Conservation (phyloP, 30 jellyfish, hydroid and myxozoan species). For the Aurelia aurita complex sp. Pacific region DNA sequence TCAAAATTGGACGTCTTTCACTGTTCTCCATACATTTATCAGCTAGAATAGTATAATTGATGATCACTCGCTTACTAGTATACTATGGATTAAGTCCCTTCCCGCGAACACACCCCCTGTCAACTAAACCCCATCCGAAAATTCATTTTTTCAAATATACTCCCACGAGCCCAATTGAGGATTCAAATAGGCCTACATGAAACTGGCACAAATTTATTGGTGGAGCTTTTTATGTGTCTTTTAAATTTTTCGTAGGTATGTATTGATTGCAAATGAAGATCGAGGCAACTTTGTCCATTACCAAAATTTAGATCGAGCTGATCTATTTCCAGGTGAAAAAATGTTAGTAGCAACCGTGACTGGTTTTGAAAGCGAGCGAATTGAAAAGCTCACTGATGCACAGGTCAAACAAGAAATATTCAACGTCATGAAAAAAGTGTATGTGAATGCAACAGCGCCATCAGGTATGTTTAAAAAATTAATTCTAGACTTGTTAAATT, state of each 20-base stretch:
- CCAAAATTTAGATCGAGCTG: conserved; percentile 57
- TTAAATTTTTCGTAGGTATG: conserved; percentile 10
- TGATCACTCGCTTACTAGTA: no score
- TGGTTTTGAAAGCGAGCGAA: conserved; percentile 50
- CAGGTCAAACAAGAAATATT: conserved; percentile 47
- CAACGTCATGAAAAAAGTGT: conserved; percentile 45
- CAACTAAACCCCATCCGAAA: no score
- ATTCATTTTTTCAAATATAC: no score
- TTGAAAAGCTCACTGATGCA: conserved; percentile 45
- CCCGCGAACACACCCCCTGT: no score
- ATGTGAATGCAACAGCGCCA: conserved; percentile 48
- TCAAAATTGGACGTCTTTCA: no score
- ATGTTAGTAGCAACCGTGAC: conserved; percentile 67
- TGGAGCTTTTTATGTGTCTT: neutral
- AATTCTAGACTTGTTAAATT: neutral
- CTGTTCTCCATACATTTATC: no score
- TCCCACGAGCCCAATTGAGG: no score
- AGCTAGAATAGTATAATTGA: no score
- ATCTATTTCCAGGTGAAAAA: conserved; percentile 52
- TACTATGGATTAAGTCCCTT: no score
- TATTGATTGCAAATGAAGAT: conserved; percentile 48
- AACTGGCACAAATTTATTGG: neutral
- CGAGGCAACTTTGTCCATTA: conserved; percentile 65
- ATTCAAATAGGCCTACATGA: no score
- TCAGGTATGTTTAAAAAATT: conserved; percentile 26